Evolutionary conservation across 2,113 vertebrate species (phyloP).

Genomic region (Thomomys bottae): DNA sequence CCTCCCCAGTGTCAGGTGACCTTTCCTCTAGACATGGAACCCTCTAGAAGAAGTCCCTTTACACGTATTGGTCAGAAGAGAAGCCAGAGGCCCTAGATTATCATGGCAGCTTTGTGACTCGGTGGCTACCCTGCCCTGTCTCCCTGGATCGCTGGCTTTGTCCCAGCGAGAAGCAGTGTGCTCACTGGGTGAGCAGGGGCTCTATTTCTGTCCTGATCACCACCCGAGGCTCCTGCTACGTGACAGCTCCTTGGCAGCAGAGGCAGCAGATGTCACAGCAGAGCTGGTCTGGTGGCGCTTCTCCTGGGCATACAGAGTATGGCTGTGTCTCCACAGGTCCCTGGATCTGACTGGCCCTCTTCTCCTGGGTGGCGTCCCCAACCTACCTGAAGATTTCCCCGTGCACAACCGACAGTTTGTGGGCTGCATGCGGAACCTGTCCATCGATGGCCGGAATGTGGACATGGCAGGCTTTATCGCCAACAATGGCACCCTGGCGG

Average conservation of each 20-base stretch:
- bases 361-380: conserved; percentile 95
- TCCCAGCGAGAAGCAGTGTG: rapidly evolving
- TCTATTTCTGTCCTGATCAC: no score
- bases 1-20: not conserved
- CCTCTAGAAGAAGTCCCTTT: not conserved
- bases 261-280: rapidly evolving
- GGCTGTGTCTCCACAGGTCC: conserved; percentile 87
- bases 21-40: not conserved
- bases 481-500: conserved; percentile 95
- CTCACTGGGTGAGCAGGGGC: rapidly evolving
- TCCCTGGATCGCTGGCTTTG: rapidly evolving
- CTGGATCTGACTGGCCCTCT: conserved; percentile 96
- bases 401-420: conserved; percentile 95
- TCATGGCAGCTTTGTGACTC: rapidly evolving
- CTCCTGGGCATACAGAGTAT: rapidly evolving
- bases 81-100: no score
- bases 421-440: conserved; percentile 97
- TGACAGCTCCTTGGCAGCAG: rapidly evolving
- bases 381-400: conserved; percentile 96
- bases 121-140: rapidly evolving
- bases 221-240: not conserved
- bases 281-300: rapidly evolving
- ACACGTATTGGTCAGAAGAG: rapidly evolving
- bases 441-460: conserved; percentile 90
- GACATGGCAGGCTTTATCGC: conserved; percentile 97